phyloP scores from a whole-genome alignment of 2,113 vertebrate genomes.

The Emydocephalus ijimae region DNA sequence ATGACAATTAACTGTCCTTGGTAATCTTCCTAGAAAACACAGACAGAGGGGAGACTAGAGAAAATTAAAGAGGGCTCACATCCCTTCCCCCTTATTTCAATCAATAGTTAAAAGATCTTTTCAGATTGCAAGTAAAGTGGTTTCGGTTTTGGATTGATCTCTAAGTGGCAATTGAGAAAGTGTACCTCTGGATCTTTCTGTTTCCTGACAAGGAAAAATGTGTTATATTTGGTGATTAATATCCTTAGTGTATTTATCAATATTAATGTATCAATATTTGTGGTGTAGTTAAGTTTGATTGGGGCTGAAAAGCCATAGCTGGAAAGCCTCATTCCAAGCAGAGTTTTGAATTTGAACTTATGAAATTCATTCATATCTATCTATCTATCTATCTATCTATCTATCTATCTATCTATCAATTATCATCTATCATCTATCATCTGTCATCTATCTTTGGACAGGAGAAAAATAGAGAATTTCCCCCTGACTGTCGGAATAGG shows the following conservation, averaged over 20 bases:
- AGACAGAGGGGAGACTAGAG: neutral
- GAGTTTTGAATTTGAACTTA: neutral
- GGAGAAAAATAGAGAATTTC: neutral
- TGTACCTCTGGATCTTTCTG: neutral
- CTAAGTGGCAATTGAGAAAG: neutral
- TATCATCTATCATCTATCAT: no score
- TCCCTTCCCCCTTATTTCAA: neutral
- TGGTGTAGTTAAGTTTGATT: conserved; percentile 9
- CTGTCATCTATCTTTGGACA: neutral
- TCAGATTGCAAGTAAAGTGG: neutral
- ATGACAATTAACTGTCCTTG: neutral
- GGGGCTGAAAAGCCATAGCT: conserved; percentile 21
- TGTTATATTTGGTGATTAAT: conserved; percentile 5
- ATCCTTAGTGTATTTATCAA: conserved; percentile 6
- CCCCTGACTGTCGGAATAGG: neutral
- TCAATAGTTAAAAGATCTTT: neutral
- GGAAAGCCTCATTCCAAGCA: conserved; percentile 7
- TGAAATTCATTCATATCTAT: neutral
- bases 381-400: no score
- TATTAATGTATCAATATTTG: neutral
- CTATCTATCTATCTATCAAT: no score
- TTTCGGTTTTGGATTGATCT: neutral
- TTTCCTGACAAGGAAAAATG: conserved; percentile 20
- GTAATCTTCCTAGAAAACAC: neutral
- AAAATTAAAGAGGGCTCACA: neutral